A percentile compares a stretch with the other conserved stretches of the same genome.
Conservation (phyloP, 2,888 invertebrate species). For the Phasia obesa region DNA sequence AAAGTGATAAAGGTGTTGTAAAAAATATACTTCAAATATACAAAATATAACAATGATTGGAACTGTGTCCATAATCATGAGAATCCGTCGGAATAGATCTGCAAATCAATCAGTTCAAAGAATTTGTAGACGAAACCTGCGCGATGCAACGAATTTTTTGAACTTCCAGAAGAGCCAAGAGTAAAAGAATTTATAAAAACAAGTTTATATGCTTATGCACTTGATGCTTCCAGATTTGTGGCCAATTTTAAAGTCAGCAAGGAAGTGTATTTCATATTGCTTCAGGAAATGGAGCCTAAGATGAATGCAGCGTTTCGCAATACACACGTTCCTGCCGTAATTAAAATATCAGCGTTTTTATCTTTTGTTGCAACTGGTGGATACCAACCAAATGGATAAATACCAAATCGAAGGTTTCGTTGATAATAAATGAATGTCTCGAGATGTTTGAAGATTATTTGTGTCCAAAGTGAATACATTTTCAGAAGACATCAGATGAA, state of each 20-base stretch:
- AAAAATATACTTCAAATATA: too few relatives aligned
- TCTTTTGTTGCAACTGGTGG: conserved; percentile 5
- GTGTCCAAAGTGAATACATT: too few relatives aligned
- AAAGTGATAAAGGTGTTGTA: too few relatives aligned
- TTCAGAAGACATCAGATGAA: too few relatives aligned
- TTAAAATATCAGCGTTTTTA: conserved; percentile 9
- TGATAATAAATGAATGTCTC: too few relatives aligned
- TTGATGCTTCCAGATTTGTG: neutral
- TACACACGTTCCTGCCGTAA: neutral
- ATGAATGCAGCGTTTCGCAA: neutral
- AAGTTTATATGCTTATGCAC: neutral
- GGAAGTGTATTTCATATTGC: neutral
- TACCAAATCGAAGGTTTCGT: too few relatives aligned
- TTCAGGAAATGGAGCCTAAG: neutral
- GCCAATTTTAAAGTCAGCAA: conserved; percentile 7
- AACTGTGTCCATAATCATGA: too few relatives aligned
- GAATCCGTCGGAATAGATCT: too few relatives aligned
- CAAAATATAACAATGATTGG: too few relatives aligned
- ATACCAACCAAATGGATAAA: too few relatives aligned
- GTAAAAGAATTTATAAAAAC: neutral
- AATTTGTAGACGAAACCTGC: neutral
- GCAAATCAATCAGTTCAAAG: too few relatives aligned
- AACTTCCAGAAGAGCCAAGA: conserved; percentile 1
- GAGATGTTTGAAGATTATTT: too few relatives aligned
- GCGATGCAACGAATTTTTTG: conserved; percentile 10